phyloP scores from a whole-genome alignment of 2,113 vertebrate genomes.

The Morone chrysops region DNA sequence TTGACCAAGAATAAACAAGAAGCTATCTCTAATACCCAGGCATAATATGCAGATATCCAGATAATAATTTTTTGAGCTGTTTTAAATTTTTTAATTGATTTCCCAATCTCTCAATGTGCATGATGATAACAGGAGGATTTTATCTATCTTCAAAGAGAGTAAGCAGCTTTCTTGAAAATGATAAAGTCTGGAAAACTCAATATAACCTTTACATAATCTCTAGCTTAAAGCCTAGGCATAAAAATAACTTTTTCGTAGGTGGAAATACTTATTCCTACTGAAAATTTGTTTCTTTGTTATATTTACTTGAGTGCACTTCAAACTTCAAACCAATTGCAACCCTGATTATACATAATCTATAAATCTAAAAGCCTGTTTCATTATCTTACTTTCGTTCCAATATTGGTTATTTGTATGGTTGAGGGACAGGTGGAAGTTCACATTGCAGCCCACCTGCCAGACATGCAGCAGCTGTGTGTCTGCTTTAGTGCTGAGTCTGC shows the following conservation, averaged over 20 bases:
- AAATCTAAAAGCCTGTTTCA: neutral
- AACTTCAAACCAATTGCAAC: neutral
- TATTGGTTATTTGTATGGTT: slow-evolving; percentile 38
- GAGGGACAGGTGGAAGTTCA: slow-evolving; percentile 55
- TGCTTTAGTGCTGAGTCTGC: slow-evolving; percentile 44
- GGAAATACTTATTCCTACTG: slow-evolving; percentile 11
- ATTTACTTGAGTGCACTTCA: neutral
- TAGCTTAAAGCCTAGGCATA: neutral
- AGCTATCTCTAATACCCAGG: slow-evolving; percentile 24
- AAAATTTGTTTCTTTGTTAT: neutral
- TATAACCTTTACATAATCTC: slow-evolving; percentile 12
- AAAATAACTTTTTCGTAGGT: neutral
- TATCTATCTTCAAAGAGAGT: slow-evolving; percentile 40
- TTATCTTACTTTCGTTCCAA: slow-evolving; percentile 31
- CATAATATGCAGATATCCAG: neutral
- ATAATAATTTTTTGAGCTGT: slow-evolving; percentile 22
- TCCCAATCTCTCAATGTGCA: slow-evolving; percentile 7
- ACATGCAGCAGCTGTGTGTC: slow-evolving; percentile 66
- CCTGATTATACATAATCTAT: neutral
- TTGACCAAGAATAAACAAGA: neutral
- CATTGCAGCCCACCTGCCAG: slow-evolving; percentile 58
- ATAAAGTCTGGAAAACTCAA: slow-evolving; percentile 4
- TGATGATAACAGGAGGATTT: slow-evolving; percentile 20
- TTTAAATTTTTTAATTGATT: slow-evolving; percentile 41
- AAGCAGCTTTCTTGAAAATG: slow-evolving; percentile 5